A percentile compares a stretch with the other conserved stretches of the same genome.
Evolutionary conservation across 2,113 vertebrate species (phyloP).

Genomic region (Cyanoramphus novaezelandiae): DNA sequence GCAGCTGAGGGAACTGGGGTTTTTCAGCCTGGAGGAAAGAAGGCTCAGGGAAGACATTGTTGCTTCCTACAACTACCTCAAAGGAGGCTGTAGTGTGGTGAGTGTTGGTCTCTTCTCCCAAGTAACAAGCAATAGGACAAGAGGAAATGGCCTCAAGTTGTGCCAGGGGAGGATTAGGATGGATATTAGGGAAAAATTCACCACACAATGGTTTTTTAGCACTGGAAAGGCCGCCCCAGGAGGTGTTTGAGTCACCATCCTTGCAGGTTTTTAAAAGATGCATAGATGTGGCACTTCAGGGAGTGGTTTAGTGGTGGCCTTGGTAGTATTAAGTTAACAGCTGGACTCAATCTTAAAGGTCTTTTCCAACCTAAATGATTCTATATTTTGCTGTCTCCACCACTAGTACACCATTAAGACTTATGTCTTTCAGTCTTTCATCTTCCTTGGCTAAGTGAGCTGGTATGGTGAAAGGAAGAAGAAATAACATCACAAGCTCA

Average conservation of each 20-base stretch:
- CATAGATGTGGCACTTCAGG: background rate
- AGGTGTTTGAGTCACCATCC: background rate
- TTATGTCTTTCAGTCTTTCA: background rate
- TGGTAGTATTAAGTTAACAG: background rate
- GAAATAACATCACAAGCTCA: background rate
- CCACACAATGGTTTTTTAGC: background rate
- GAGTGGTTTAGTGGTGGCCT: background rate
- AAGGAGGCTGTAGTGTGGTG: background rate
- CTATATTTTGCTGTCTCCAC: background rate
- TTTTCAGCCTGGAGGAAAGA: background rate
- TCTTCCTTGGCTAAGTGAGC: background rate
- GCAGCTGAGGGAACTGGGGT: fast-evolving
- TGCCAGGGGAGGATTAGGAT: background rate
- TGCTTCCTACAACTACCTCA: background rate
- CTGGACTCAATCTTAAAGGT: background rate
- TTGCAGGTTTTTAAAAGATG: background rate
- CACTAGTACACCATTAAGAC: background rate
- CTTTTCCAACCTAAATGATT: background rate
- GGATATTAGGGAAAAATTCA: too few species aligned
- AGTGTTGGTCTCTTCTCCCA: background rate
- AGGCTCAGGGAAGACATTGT: background rate
- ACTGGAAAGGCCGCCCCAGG: background rate
- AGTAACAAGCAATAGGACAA: background rate
- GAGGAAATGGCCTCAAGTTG: background rate
- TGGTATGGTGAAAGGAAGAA: background rate